A percentile compares a stretch with the other conserved stretches of the same genome.
phyloP scores from a whole-genome alignment of 2,797 vertebrate genomes.

The Labeo calbasu region DNA sequence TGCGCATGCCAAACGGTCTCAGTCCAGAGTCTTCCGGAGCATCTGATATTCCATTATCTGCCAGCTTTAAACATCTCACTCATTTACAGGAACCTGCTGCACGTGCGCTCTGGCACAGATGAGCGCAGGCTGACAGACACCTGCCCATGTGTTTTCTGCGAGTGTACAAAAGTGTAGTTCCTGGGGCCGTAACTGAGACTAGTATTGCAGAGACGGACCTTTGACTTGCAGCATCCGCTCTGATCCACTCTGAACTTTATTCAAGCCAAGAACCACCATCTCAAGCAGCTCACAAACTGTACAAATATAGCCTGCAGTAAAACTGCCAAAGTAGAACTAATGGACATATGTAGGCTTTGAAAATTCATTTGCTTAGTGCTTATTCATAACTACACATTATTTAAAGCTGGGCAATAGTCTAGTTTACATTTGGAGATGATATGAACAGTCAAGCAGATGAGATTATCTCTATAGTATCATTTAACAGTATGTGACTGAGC shows the following conservation, averaged over 20 bases:
- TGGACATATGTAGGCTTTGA: too few relatives aligned
- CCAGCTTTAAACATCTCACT: background rate
- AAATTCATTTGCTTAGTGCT: too few relatives aligned
- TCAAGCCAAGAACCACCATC: background rate
- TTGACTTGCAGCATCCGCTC: background rate
- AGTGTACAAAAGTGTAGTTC: background rate
- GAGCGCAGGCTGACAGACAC: background rate
- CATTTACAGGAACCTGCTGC: background rate
- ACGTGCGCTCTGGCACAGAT: background rate
- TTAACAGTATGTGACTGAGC: too few relatives aligned
- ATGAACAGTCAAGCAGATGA: too few relatives aligned
- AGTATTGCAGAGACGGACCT: background rate
- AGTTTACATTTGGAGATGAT: too few relatives aligned
- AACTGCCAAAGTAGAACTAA: background rate
- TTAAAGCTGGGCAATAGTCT: too few relatives aligned
- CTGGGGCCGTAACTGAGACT: background rate
- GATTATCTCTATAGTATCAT: too few relatives aligned
- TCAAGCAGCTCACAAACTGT: background rate
- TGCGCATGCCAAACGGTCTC: background rate
- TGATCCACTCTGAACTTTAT: background rate
- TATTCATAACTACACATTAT: too few relatives aligned
- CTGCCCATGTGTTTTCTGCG: background rate
- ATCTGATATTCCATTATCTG: background rate
- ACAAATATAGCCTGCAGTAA: background rate
- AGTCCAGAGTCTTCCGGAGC: background rate